phyloP scores from a whole-genome alignment of 2,888 invertebrate genomes.

The Portevinia maculata region DNA sequence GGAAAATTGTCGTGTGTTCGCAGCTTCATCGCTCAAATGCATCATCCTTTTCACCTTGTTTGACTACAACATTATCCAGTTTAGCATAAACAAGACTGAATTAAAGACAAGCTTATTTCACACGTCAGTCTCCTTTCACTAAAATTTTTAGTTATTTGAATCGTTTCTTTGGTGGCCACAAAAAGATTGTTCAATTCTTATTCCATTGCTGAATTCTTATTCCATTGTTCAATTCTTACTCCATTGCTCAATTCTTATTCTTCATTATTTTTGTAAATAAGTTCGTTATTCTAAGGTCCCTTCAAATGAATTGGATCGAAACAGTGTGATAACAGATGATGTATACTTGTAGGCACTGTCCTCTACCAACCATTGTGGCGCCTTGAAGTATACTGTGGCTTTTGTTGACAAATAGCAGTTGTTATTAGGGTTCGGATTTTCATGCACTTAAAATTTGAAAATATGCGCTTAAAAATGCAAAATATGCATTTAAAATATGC shows the following conservation, averaged over 20 bases:
- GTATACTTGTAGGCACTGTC: slow-evolving; percentile 49
- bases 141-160: slow-evolving; percentile 44
- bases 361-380: slow-evolving; percentile 56
- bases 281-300: slow-evolving; percentile 17
- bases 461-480: no score
- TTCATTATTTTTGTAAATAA: slow-evolving; percentile 8
- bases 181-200: no score
- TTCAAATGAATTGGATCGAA: slow-evolving; percentile 30
- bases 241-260: slow-evolving; percentile 36
- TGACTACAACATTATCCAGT: background rate
- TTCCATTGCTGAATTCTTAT: no score
- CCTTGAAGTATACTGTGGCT: slow-evolving; percentile 30
- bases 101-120: slow-evolving; percentile 1
- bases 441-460: no score
- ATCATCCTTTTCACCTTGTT: slow-evolving; percentile 1
- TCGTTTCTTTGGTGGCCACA: slow-evolving; percentile 16
- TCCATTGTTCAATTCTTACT: no score
- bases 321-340: slow-evolving; percentile 25
- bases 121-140: slow-evolving; percentile 9
- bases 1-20: no score
- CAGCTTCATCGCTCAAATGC: no score
- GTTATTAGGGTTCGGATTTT: no score
- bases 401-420: slow-evolving; percentile 44
- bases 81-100: slow-evolving; percentile 9
- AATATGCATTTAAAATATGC: no score